phyloP scores from a whole-genome alignment of 2,797 vertebrate species.

The Falco naumanni region DNA sequence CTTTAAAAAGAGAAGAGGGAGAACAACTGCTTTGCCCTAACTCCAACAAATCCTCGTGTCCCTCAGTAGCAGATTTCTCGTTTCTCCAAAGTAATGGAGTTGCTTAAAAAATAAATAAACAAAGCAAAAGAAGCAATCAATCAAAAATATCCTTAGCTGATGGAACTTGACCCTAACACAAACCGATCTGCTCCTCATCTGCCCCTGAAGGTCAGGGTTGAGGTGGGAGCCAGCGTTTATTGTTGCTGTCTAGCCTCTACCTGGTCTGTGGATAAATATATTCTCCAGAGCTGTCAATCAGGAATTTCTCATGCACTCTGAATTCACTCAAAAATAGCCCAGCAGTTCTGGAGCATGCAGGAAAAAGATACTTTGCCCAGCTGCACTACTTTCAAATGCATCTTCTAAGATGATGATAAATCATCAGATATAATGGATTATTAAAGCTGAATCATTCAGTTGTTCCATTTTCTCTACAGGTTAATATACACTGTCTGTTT shows the following conservation, averaged over 20 bases:
- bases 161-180: neutral
- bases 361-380: neutral
- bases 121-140: neutral
- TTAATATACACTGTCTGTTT: neutral
- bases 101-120: neutral
- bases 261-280: neutral
- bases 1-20: neutral
- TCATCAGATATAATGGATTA: neutral
- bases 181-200: neutral
- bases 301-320: neutral
- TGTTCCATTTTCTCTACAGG: neutral
- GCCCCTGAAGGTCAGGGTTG: neutral
- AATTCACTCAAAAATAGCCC: neutral
- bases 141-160: neutral
- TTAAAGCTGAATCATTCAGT: neutral
- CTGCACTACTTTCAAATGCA: neutral
- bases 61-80: neutral
- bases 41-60: neutral
- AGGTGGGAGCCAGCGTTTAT: neutral
- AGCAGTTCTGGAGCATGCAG: neutral
- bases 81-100: neutral
- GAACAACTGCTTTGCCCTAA: neutral
- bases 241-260: neutral
- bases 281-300: slow-evolving; percentile 33
- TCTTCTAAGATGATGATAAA: neutral